phyloP scores from a whole-genome alignment of 1,140 invertebrate species.

The Acromyrmex charruanus region DNA sequence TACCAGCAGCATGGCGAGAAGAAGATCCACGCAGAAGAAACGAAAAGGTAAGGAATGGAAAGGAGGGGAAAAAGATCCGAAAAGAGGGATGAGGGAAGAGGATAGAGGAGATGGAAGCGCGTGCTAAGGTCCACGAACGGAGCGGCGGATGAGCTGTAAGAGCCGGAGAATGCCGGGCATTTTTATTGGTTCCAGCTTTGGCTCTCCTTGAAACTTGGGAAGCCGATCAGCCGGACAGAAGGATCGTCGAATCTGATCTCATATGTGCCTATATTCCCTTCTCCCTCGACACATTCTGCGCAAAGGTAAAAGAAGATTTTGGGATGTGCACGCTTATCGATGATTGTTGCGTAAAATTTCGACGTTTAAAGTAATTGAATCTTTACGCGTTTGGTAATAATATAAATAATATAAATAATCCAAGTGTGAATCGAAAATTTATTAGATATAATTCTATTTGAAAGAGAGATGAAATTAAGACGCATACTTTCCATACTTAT shows the following conservation, averaged over 20 bases:
- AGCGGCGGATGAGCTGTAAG: constrained; percentile 56
- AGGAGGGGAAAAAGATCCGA: constrained; percentile 16
- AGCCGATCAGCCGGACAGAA: constrained; percentile 67
- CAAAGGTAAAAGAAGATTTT: constrained; percentile 42
- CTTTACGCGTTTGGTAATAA: neutral
- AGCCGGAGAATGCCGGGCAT: constrained; percentile 73
- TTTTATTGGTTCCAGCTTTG: constrained; percentile 76
- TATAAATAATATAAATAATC: neutral
- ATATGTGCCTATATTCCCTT: constrained; percentile 50
- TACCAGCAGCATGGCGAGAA: constrained; percentile 65
- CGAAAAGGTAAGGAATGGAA: constrained; percentile 54
- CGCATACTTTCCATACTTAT: neutral
- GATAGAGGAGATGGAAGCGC: constrained; percentile 56
- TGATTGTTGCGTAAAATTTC: constrained; percentile 16
- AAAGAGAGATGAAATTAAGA: neutral
- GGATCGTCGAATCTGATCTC: constrained; percentile 71
- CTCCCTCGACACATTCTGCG: neutral
- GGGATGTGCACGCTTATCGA: neutral
- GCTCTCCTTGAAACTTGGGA: constrained; percentile 67
- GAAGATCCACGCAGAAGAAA: constrained; percentile 42
- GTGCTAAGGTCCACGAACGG: constrained; percentile 58
- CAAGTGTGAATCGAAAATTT: neutral
- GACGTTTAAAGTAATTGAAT: constrained; percentile 5
- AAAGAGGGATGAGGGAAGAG: constrained; percentile 57
- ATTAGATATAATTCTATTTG: neutral